These are phyloP conservation scores for Ailurus styani DNA, from an alignment of 2,113 vertebrate genomes.

Conservation along the genomic window DNA sequence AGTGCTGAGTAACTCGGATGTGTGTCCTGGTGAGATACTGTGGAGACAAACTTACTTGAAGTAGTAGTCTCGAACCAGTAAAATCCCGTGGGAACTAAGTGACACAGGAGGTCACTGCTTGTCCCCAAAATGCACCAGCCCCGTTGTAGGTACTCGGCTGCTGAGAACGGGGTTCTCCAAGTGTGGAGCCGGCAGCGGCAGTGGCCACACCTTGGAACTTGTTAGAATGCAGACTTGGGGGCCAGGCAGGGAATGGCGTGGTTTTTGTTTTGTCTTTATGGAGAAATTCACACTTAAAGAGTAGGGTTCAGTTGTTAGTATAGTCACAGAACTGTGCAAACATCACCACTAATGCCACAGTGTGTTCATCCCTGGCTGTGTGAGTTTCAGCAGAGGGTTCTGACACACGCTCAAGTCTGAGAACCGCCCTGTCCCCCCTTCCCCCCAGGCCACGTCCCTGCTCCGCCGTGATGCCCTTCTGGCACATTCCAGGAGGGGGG, in stretches of 20 bases:
- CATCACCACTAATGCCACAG: no score
- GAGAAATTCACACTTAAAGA: neutral
- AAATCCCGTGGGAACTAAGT: neutral
- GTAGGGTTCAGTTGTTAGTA: accelerated
- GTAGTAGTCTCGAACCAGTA: neutral
- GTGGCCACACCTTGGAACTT: no score
- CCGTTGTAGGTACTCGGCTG: accelerated
- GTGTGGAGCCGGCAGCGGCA: neutral
- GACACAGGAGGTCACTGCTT: accelerated
- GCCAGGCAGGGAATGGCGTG: neutral
- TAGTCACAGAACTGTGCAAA: neutral
- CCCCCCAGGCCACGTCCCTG: accelerated
- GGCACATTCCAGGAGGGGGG: neutral
- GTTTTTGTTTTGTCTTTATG: neutral
- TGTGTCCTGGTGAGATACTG: neutral
- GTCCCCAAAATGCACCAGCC: accelerated
- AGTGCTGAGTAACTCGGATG: neutral
- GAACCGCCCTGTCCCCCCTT: neutral
- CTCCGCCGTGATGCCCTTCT: accelerated
- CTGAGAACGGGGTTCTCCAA: accelerated
- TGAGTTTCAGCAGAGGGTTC: neutral
- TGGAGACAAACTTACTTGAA: neutral
- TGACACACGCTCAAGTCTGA: accelerated
- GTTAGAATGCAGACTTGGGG: no score
- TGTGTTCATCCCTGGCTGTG: accelerated